Conservation (phyloP, 1,140 invertebrate species). For the Leptopilina boulardi region DNA sequence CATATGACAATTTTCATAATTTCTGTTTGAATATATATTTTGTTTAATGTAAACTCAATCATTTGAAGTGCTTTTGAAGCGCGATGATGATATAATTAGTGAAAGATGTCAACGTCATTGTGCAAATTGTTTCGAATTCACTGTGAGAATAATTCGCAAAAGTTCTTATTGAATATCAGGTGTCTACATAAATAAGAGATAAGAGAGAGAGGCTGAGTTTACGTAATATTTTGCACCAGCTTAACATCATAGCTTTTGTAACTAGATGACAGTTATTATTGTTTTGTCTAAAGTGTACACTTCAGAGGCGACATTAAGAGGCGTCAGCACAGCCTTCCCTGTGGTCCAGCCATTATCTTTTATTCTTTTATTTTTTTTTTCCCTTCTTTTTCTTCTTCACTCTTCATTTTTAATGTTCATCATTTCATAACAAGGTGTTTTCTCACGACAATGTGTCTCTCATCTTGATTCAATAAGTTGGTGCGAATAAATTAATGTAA, state of each 20-base stretch:
- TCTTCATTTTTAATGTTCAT: constrained; percentile 35
- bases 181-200: constrained; percentile 47
- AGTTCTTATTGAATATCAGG: constrained; percentile 17
- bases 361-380: neutral
- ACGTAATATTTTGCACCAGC: constrained; percentile 52
- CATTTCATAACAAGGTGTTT: constrained; percentile 29
- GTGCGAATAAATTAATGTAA: no score
- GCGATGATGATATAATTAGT: constrained; percentile 51
- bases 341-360: constrained; percentile 25
- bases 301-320: neutral
- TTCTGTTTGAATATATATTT: constrained; percentile 1
- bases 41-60: constrained; percentile 13
- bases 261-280: constrained; percentile 58
- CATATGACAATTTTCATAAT: neutral
- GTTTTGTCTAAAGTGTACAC: constrained; percentile 52
- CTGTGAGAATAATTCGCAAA: constrained; percentile 38
- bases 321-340: constrained; percentile 1
- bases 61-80: constrained; percentile 27
- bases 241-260: constrained; percentile 45
- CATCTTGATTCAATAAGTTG: neutral
- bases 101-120: constrained; percentile 45
- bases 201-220: constrained; percentile 53
- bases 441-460: neutral
- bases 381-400: no score
- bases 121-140: constrained; percentile 45